Percentiles rank a stretch among this genome's conserved stretches.
Evolutionary conservation across 2,797 vertebrate genomes (phyloP).

Genomic region (Acanthurus tractus): DNA sequence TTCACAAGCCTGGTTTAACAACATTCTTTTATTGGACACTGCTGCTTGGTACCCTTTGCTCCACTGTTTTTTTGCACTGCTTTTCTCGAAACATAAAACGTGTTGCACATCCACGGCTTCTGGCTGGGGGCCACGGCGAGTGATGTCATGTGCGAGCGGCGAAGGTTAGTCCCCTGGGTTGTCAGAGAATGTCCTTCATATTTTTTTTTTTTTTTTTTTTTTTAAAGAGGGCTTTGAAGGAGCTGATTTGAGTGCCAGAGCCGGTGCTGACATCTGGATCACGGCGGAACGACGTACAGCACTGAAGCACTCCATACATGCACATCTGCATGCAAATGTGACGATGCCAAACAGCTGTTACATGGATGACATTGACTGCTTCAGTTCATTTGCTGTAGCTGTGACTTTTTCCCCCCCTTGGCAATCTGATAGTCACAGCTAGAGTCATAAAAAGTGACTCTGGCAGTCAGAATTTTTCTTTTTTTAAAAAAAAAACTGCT

Average conservation of each 20-base stretch:
- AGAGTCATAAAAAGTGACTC: slow-evolving; percentile 30
- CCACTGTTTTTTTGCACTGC: slow-evolving; percentile 41
- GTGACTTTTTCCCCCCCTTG: slow-evolving; percentile 44
- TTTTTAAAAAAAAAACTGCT: not conserved
- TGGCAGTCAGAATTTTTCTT: not conserved
- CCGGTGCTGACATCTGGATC: slow-evolving; percentile 74
- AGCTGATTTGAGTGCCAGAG: slow-evolving; percentile 61
- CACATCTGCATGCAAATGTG: slow-evolving; percentile 63
- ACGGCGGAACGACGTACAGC: slow-evolving; percentile 29
- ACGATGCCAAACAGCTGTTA: slow-evolving; percentile 71
- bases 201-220: slow-evolving; percentile 29
- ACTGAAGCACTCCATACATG: slow-evolving; percentile 38
- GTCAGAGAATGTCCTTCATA: slow-evolving; percentile 66
- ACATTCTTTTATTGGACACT: slow-evolving; percentile 53
- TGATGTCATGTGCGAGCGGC: slow-evolving; percentile 72
- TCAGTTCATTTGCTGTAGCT: slow-evolving; percentile 58
- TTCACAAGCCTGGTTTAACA: slow-evolving; percentile 67
- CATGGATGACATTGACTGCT: slow-evolving; percentile 66
- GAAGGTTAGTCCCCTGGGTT: slow-evolving; percentile 61
- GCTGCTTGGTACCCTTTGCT: slow-evolving; percentile 48
- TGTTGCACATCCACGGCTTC: slow-evolving; percentile 50
- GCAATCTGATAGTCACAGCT: slow-evolving; percentile 43
- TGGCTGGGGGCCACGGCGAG: slow-evolving; percentile 59
- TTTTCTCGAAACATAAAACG: slow-evolving; percentile 66
- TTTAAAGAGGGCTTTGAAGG: slow-evolving; percentile 65